These are phyloP conservation scores for Myodes glareolus DNA, from an alignment of 2,113 vertebrate genomes.

Conservation along the genomic window DNA sequence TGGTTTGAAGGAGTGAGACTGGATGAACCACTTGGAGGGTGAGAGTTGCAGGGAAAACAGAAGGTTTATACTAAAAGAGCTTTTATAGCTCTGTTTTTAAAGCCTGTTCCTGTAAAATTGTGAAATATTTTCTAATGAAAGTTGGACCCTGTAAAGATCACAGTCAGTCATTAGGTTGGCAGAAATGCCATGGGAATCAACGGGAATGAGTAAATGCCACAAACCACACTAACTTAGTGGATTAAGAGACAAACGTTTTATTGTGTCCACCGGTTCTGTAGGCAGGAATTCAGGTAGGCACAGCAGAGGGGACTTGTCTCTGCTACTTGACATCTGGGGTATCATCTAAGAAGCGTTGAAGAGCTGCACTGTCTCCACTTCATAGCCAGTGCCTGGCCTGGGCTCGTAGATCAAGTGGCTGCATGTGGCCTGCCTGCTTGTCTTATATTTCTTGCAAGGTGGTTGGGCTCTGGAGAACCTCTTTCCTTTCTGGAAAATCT, in stretches of 20 bases:
- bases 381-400: neutral
- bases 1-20: neutral
- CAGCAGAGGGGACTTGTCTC: neutral
- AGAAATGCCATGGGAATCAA: neutral
- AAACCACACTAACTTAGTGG: neutral
- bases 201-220: neutral
- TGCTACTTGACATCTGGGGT: neutral
- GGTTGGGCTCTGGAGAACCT: neutral
- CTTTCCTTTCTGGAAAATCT: neutral
- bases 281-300: neutral
- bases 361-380: neutral
- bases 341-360: neutral
- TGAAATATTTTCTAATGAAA: neutral
- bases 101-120: neutral
- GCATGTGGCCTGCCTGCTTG: neutral
- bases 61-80: conserved; percentile 15
- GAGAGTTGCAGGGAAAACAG: neutral
- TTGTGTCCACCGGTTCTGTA: neutral
- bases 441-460: neutral
- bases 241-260: neutral
- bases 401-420: neutral
- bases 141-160: neutral
- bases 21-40: neutral
- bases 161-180: neutral
- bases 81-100: conserved; percentile 1